phyloP scores from a whole-genome alignment of 1,140 invertebrate genomes.

The Hermetia illucens region DNA sequence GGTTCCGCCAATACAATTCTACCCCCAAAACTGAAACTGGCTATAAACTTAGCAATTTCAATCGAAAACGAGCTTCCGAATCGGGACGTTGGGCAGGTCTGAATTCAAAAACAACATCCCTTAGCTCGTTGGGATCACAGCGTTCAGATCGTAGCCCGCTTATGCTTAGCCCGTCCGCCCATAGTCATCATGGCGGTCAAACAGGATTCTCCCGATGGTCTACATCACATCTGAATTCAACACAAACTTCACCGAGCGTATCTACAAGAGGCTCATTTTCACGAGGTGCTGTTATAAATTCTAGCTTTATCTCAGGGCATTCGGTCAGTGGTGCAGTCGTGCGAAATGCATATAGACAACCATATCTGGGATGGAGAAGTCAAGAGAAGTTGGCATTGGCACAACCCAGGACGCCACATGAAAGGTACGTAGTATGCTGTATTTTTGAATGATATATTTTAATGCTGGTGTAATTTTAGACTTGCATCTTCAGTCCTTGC shows the following conservation, averaged over 20 bases:
- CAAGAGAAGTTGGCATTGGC: constrained; percentile 56
- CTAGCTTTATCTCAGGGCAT: constrained; percentile 22
- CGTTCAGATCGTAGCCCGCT: constrained; percentile 28
- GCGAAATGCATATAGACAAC: constrained; percentile 47
- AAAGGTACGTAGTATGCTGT: constrained; percentile 38
- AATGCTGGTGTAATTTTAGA: constrained; percentile 21
- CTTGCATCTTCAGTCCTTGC: constrained; percentile 49
- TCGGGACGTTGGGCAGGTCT: constrained; percentile 55
- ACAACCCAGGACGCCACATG: constrained; percentile 66
- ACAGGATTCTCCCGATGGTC: constrained; percentile 62
- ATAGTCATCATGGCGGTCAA: constrained; percentile 29
- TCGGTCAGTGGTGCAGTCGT: constrained; percentile 16
- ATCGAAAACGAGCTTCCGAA: constrained; percentile 50
- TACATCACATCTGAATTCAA: constrained; percentile 68
- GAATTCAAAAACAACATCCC: constrained; percentile 61
- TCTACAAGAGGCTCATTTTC: constrained; percentile 29
- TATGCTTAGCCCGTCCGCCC: constrained; percentile 27
- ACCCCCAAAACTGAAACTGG: constrained; percentile 13
- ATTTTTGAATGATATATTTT: not conserved
- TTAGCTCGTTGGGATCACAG: constrained; percentile 45
- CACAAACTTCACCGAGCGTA: constrained; percentile 41
- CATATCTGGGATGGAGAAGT: constrained; percentile 80
- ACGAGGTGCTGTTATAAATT: constrained; percentile 25
- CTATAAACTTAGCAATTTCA: constrained; percentile 26
- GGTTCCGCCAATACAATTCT: constrained; percentile 41